Evolutionary conservation across 1,140 invertebrate genomes (phyloP), one percentile per base, ranked within the genome.

Genomic region (Drosophila sechellia): DNA sequence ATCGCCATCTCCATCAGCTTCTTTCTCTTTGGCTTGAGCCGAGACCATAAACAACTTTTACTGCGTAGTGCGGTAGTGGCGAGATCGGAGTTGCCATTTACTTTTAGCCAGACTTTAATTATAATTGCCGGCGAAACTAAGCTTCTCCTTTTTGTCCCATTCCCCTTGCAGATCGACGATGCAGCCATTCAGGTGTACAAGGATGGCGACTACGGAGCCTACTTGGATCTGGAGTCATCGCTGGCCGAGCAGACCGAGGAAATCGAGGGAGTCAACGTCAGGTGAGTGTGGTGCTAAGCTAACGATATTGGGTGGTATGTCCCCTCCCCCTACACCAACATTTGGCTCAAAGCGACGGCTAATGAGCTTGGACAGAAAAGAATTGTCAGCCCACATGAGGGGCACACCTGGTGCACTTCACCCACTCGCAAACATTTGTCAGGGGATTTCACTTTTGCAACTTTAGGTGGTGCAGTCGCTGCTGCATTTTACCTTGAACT

Each of bases 231-330:
- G 90, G 98, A 99, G 92, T 97, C 97, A 22, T 97, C 98, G 35
- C 95, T 99, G 77, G 97, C 96, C 83, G 98, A 99, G 93, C 98
- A 99, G 92, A 95, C 96, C 71, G 98, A 99, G 91, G 98, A 99
- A 92, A 95, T 99, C 79, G 98, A 99, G 92, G 97, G 97, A 70
- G 97, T 99, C 87, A 95, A 96, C 92, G 95, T 96, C 90, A 98
- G 97, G 98, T 99, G 93, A 97, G 96, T 76, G 96, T 43, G 57
- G 22, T 45, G 13, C 27, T 8, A 46, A 31, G 95, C 55, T 61
- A 59, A 40, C 86, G 12, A 34, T 59, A 15, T 31, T 25, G 37
- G 37, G 17, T 37, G 27, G 27, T 1, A 50, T 22, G 8, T 10
- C 8, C 20, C 20, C 0, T 22, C 20, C 20, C 20, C 2, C 20